Evolutionary conservation across 2,113 vertebrate genomes (phyloP), one percentile per base, ranked within the genome.

Genomic region (Peromyscus polionotus): DNA sequence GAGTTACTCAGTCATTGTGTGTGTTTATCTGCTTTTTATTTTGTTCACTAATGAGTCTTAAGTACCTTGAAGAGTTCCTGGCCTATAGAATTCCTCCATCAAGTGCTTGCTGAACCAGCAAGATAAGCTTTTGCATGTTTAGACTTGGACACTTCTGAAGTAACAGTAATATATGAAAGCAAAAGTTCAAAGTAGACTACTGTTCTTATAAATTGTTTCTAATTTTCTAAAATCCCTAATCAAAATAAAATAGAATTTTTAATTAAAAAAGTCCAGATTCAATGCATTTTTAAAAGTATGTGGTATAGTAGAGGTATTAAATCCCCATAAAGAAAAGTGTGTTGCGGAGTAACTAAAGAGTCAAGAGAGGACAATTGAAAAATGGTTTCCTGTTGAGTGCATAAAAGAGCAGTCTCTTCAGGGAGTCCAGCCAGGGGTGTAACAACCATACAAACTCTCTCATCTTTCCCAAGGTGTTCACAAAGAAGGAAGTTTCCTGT

Each of bases 401-500:
- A 59, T 70, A 68, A 90, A 81, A 65, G 70, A 63, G 65, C 20
- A 80, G 61, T 17, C 31, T 75, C 67, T 94, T 91, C 68, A 39
- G 89, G 73, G 73, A 90, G 57, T 84, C 61, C 63, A 88, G 63
- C 57, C 26, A 88, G 42, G 68, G n/a, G 1, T 80, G 59, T 85
- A 65, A 76, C 79, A 59, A 42, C 80, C 88, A 88, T 17, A 17
- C 63, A 65, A 67, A 95, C 68, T 88, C 19, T 48, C 83, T 90
- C 2, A 2, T 28, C 63, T 92, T 88, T 94, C 84, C 88, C 81
- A 20, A 8, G 94, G 83, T 90, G 39, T 48, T 84, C 36, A 31
- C 59, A 81, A 94, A 85, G 79, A 81, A 95, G 51, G 79, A 84
- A 92, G 63, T 93, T 73, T 75, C 77, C 83, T 91, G 79, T 92